These are phyloP conservation scores for Hippopotamus amphibius DNA, from an alignment of 2,113 vertebrate genomes.

Conservation along the genomic window DNA sequence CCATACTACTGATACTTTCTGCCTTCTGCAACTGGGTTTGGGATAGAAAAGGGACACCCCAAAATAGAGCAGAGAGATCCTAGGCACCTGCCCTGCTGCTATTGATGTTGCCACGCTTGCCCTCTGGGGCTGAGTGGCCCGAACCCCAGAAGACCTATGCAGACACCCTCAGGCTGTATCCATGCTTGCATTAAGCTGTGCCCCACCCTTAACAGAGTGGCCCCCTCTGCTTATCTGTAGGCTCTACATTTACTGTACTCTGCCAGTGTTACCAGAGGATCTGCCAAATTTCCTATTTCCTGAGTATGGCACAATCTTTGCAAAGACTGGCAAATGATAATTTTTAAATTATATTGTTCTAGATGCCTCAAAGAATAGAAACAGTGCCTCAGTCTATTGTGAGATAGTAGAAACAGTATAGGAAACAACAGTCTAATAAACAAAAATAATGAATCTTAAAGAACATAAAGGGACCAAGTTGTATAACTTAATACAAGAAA, in stretches of 20 bases:
- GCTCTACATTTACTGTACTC: neutral
- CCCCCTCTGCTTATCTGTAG: neutral
- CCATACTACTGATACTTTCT: neutral
- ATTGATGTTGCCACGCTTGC: neutral
- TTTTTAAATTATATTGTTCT: slow-evolving; percentile 22
- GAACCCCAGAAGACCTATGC: neutral
- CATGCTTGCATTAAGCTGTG: neutral
- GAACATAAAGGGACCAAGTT: neutral
- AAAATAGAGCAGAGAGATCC: neutral
- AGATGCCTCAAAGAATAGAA: slow-evolving; percentile 24
- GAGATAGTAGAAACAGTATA: neutral
- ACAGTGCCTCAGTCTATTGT: neutral
- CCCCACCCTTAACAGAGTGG: neutral
- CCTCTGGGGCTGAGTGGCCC: neutral
- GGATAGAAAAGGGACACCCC: neutral
- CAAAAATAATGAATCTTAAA: neutral
- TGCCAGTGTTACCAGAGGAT: slow-evolving; percentile 21
- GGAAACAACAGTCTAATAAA: slow-evolving; percentile 14
- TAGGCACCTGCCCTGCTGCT: neutral
- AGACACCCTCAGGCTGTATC: neutral
- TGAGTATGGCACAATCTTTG: neutral
- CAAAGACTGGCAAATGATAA: slow-evolving; percentile 32
- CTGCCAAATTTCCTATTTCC: neutral
- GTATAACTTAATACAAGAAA: neutral
- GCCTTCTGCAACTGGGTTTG: neutral